Evolutionary conservation across 1,140 invertebrate genomes (phyloP), one percentile per base, ranked within the genome.

Genomic region (Euura lappo): DNA sequence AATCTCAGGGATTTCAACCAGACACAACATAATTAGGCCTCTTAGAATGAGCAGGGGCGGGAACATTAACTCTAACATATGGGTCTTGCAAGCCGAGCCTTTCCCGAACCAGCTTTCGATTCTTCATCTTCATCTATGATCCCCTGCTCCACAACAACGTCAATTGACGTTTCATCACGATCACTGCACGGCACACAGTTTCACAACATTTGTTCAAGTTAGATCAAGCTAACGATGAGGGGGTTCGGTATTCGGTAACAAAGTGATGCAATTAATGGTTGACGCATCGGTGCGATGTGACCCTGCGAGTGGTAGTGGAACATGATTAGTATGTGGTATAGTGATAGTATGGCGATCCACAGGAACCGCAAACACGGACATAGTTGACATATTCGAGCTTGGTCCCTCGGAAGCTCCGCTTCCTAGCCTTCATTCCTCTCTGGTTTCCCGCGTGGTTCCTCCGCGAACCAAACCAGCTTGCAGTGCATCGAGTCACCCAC

Each of bases 261-360:
- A 81, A 80, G 78, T 80, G 76, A 78, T 75, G 78, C 67, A 81
- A 79, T 79, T 78, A 80, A 81, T 76, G 72, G 68, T 73, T 13
- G 46, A 45, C 28, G 65, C 42, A 72, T 65, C 43, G 13, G 11
- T 68, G 65, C 44, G 60, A 69, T 46, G 69, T 69, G 68, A 65
- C 68, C 47, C 65, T 73, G 51, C 65, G 69, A 68, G 68, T 72
- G 28, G 67, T 68, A 72, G 72, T 74, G 72, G 43, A 74, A 75
- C 74, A 67, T 70, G 72, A 76, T 76, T 72, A 71, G 65, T 74
- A 71, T 69, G 74, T 71, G 72, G 69, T 75, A 69, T 75, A 46
- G 44, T 47, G 44, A 69, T 71, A 73, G 44, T 71, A 7, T 64
- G 65, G 73, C 70, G 70, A 66, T 70, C 51, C 69, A 47, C 71